Percentiles rank a stretch among this genome's conserved stretches.
phyloP scores from a whole-genome alignment of 1,140 invertebrate genomes.

The Bombus confusus region DNA sequence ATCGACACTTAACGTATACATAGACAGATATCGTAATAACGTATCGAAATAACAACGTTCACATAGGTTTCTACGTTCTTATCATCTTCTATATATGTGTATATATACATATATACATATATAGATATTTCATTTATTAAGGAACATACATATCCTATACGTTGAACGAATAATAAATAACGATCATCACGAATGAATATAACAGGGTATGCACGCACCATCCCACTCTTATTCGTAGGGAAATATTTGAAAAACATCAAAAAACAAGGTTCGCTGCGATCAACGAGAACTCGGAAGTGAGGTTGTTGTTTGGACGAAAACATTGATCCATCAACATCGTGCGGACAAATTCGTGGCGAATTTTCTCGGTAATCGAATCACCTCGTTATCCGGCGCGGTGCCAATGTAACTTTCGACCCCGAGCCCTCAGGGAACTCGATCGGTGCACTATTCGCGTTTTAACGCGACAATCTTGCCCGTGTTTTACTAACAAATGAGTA shows the following conservation, averaged over 20 bases:
- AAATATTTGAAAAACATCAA: neutral
- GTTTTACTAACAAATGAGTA: slow-evolving; percentile 42
- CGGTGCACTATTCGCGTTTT: neutral
- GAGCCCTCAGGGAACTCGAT: too few relatives aligned
- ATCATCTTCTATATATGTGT: too few relatives aligned
- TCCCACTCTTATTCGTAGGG: neutral
- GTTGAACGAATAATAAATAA: neutral
- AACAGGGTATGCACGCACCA: neutral
- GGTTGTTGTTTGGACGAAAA: neutral
- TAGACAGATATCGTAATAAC: neutral
- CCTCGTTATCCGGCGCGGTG: neutral
- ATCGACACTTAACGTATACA: too few relatives aligned
- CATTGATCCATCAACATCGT: neutral
- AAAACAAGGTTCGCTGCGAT: neutral
- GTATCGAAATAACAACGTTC: neutral
- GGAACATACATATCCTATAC: neutral
- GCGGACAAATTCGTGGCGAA: neutral
- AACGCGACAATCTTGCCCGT: slow-evolving; percentile 49
- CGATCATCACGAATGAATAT: neutral
- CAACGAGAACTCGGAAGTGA: neutral
- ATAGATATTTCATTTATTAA: neutral
- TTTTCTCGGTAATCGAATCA: neutral
- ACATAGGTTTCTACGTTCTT: too few relatives aligned
- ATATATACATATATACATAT: too few relatives aligned
- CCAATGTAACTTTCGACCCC: neutral